These are phyloP conservation scores for Agonopterix arenella DNA, from an alignment of 2,888 invertebrate genomes.

Conservation along the genomic window DNA sequence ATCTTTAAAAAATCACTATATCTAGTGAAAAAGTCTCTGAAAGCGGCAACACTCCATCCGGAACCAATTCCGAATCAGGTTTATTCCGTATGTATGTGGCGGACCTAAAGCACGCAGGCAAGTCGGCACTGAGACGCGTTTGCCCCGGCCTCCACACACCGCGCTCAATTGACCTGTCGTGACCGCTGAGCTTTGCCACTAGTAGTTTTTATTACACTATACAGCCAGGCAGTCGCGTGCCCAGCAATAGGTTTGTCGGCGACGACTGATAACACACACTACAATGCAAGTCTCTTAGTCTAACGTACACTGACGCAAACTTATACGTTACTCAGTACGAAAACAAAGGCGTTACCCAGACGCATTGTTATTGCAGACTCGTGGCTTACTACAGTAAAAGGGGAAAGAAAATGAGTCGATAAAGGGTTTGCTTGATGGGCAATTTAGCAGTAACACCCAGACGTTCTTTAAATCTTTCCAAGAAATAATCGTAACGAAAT, in stretches of 20 bases:
- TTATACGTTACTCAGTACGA: slow-evolving; percentile 26
- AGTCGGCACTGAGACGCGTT: no score
- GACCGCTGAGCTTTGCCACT: no score
- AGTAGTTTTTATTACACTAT: no score
- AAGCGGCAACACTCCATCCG: no score
- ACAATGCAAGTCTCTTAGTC: slow-evolving; percentile 16
- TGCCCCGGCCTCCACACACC: no score
- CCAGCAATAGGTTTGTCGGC: slow-evolving; percentile 25
- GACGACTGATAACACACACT: slow-evolving; percentile 27
- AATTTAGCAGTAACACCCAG: slow-evolving; percentile 32
- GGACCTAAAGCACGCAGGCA: no score
- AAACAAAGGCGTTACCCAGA: slow-evolving; percentile 28
- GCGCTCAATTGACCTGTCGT: no score
- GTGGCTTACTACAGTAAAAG: slow-evolving; percentile 23
- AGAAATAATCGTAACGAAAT: neutral
- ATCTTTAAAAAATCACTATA: no score
- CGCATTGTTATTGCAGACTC: slow-evolving; percentile 16
- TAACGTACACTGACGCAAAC: slow-evolving; percentile 24
- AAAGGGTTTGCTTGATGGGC: slow-evolving; percentile 38
- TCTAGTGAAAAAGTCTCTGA: no score
- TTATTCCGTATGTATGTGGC: no score
- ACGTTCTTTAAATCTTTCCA: slow-evolving; percentile 26
- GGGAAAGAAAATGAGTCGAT: slow-evolving; percentile 44
- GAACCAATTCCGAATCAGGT: no score
- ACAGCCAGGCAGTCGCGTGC: slow-evolving; percentile 29